Conservation (phyloP, 1,140 invertebrate genomes). For the Bombyx mandarina region DNA sequence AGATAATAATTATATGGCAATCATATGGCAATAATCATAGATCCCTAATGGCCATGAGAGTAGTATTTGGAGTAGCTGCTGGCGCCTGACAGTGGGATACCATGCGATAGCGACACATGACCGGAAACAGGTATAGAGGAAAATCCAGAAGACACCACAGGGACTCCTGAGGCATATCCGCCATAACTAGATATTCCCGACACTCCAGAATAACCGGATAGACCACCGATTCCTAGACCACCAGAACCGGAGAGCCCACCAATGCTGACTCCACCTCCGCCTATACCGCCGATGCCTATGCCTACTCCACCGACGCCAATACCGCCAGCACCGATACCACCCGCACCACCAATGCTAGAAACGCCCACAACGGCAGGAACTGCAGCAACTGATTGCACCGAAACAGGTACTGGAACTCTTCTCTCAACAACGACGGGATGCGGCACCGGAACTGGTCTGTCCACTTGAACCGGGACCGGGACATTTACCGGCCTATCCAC, state of each 20-base stretch:
- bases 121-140: slow-evolving; percentile 2
- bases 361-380: slow-evolving; percentile 16
- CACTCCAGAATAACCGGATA: slow-evolving; percentile 1
- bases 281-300: too few species aligned
- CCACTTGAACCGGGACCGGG: slow-evolving; percentile 50
- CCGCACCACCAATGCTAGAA: neutral
- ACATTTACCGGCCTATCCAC: slow-evolving; percentile 49
- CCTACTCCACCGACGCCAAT: too few species aligned
- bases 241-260: too few species aligned
- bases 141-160: slow-evolving; percentile 12
- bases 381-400: slow-evolving; percentile 35
- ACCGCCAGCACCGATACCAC: too few species aligned
- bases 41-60: slow-evolving; percentile 9
- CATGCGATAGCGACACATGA: slow-evolving; percentile 9
- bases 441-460: slow-evolving; percentile 52
- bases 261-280: too few species aligned
- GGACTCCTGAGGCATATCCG: slow-evolving; percentile 11
- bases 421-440: slow-evolving; percentile 55
- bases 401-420: slow-evolving; percentile 47
- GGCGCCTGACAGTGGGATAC: slow-evolving; percentile 8
- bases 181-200: slow-evolving; percentile 7
- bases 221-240: neutral
- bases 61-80: slow-evolving; percentile 15
- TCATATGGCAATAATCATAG: neutral
- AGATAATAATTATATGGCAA: too few species aligned